phyloP scores from a whole-genome alignment of 2,888 invertebrate species.

The Eubasilissa splendida region DNA sequence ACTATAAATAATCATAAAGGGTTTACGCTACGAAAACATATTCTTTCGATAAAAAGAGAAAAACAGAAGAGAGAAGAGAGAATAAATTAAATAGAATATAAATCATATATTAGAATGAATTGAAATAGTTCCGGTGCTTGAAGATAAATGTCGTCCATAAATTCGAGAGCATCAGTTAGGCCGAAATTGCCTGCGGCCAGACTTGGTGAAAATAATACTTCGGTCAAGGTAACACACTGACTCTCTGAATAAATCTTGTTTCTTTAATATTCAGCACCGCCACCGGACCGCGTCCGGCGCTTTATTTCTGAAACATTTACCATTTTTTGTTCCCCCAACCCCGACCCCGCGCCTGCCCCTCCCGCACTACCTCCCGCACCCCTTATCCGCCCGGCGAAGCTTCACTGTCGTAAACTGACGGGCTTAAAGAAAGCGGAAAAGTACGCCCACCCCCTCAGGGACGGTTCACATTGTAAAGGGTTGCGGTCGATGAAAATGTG shows the following conservation, averaged over 20 bases:
- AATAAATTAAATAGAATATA: neutral
- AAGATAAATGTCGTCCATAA: conserved; percentile 33
- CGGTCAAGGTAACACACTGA: conserved; percentile 36
- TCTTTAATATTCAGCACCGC: conserved; percentile 39
- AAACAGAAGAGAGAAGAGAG: too few relatives aligned
- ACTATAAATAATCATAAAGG: too few relatives aligned
- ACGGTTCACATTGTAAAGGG: conserved; percentile 23
- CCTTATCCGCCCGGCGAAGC: neutral
- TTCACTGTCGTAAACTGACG: conserved; percentile 38
- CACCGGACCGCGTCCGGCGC: conserved; percentile 24
- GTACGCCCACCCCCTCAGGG: neutral
- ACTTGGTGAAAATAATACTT: conserved; percentile 26
- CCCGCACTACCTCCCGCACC: conserved; percentile 8
- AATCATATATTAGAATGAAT: conserved; percentile 11
- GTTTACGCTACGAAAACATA: too few relatives aligned
- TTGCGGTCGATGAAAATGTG: conserved; percentile 38
- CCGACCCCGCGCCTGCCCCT: neutral
- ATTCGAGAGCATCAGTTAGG: conserved; percentile 16
- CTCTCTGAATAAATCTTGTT: conserved; percentile 38
- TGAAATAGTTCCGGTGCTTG: conserved; percentile 13
- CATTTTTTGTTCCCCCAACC: conserved; percentile 27
- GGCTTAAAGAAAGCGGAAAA: conserved; percentile 35
- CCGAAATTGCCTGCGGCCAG: conserved; percentile 25
- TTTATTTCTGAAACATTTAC: conserved; percentile 42
- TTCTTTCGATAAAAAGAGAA: too few relatives aligned